Conservation (phyloP, 2,888 invertebrate genomes). For the Folsomia manolachei region DNA sequence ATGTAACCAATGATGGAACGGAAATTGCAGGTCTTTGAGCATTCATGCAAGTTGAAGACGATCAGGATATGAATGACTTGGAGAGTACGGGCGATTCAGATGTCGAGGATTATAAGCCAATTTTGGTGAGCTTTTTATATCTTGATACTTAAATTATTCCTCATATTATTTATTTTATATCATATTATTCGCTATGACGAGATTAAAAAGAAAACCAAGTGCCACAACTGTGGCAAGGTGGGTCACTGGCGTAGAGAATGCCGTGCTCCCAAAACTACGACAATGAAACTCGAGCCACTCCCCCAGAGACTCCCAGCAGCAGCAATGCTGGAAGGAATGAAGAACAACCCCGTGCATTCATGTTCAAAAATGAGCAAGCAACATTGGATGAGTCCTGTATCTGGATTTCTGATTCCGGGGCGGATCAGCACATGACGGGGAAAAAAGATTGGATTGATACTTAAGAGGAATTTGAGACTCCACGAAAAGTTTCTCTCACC, state of each 20-base stretch:
- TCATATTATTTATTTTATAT: too few relatives aligned
- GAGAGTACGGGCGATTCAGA: too few relatives aligned
- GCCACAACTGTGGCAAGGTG: conserved; percentile 8
- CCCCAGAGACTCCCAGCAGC: neutral
- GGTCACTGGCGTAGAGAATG: conserved; percentile 12
- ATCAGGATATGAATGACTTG: too few relatives aligned
- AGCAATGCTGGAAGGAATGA: neutral
- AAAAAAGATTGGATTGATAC: neutral
- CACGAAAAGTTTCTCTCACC: neutral
- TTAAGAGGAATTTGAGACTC: neutral
- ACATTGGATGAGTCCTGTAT: neutral
- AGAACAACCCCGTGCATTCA: conserved; percentile 5
- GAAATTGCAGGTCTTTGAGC: too few relatives aligned
- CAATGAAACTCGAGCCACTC: neutral
- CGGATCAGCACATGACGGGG: conserved; percentile 8
- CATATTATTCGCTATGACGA: too few relatives aligned
- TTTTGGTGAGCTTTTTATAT: too few relatives aligned
- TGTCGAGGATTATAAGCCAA: too few relatives aligned
- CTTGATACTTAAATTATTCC: too few relatives aligned
- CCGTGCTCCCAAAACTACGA: neutral
- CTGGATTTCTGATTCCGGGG: conserved; percentile 16
- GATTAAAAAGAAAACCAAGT: too few relatives aligned
- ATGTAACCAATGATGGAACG: too few relatives aligned
- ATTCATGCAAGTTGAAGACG: too few relatives aligned
- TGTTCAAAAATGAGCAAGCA: neutral